Evolutionary conservation across 2,888 invertebrate species (phyloP).

Genomic region (Catonia carolina): DNA sequence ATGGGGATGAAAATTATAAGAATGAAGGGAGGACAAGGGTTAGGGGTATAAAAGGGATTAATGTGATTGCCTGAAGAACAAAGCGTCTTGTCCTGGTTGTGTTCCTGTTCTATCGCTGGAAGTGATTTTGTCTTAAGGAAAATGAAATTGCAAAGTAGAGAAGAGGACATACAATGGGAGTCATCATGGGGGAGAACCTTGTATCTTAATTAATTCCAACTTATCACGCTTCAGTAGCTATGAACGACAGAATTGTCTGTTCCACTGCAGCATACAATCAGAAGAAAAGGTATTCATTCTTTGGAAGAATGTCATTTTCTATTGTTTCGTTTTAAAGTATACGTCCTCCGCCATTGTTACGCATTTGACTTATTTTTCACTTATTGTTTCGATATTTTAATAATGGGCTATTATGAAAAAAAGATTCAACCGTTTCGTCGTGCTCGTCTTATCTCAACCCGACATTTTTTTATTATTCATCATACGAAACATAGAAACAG

Average conservation of each 20-base stretch:
- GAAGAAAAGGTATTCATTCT: constrained; percentile 21
- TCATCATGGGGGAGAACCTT: constrained; percentile 10
- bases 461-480: constrained; percentile 98
- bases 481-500: too few species aligned
- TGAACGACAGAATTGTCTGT: constrained; percentile 18
- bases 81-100: constrained; percentile 5
- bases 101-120: constrained; percentile 1
- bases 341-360: constrained; percentile 22
- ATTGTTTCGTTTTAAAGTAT: constrained; percentile 17
- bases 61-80: constrained; percentile 5
- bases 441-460: constrained; percentile 73
- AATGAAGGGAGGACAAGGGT: too few species aligned
- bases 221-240: constrained; percentile 23
- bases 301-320: constrained; percentile 18
- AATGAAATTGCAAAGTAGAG: constrained; percentile 20
- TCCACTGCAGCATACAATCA: constrained; percentile 4
- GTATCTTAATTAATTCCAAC: constrained; percentile 28
- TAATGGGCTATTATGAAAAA: constrained; percentile 17
- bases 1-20: too few species aligned
- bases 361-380: constrained; percentile 26
- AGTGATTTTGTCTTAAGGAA: constrained; percentile 12
- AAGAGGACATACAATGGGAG: constrained; percentile 4
- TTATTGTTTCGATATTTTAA: constrained; percentile 19
- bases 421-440: neutral
- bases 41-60: neutral